Conservation (phyloP, 2,888 invertebrate species). For the Drosophila mimetica region DNA sequence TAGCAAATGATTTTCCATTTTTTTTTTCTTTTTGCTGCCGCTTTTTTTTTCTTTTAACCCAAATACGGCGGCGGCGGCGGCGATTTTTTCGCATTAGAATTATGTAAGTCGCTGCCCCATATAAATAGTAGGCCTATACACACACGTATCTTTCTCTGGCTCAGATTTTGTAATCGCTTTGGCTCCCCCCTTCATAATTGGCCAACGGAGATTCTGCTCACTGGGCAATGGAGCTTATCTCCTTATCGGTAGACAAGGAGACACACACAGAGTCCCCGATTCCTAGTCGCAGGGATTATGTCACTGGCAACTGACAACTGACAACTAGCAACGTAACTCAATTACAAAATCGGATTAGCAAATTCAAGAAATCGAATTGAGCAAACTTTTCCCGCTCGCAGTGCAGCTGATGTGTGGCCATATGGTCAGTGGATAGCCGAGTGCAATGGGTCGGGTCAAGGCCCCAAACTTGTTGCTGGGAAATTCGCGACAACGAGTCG, state of each 20-base stretch:
- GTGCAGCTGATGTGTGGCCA: conserved; percentile 37
- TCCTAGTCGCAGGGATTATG: conserved; percentile 31
- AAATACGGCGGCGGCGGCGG: conserved; percentile 58
- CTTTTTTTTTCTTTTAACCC: conserved; percentile 67
- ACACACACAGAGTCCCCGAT: conserved; percentile 7
- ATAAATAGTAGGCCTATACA: conserved; percentile 6
- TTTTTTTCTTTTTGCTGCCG: conserved; percentile 21
- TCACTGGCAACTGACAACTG: neutral
- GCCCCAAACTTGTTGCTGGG: conserved; percentile 38
- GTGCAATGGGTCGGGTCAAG: conserved; percentile 41
- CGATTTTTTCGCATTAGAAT: conserved; percentile 60
- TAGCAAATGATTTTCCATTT: conserved; percentile 75
- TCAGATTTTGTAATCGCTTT: conserved; percentile 62
- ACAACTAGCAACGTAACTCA: conserved; percentile 36
- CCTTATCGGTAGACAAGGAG: conserved; percentile 57
- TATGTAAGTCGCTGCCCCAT: conserved; percentile 61
- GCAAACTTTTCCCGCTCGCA: conserved; percentile 14
- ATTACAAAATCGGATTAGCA: conserved; percentile 67
- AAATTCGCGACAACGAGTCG: conserved; percentile 20
- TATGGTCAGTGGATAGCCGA: conserved; percentile 32
- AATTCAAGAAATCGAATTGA: conserved; percentile 42
- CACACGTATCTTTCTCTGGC: conserved; percentile 30
- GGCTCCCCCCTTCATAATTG: conserved; percentile 45
- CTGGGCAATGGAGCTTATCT: conserved; percentile 35
- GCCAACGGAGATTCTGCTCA: conserved; percentile 56